A percentile compares a stretch with the other conserved stretches of the same genome.
Evolutionary conservation across 2,888 invertebrate species (phyloP).

Genomic region (Lucinisca nassula): DNA sequence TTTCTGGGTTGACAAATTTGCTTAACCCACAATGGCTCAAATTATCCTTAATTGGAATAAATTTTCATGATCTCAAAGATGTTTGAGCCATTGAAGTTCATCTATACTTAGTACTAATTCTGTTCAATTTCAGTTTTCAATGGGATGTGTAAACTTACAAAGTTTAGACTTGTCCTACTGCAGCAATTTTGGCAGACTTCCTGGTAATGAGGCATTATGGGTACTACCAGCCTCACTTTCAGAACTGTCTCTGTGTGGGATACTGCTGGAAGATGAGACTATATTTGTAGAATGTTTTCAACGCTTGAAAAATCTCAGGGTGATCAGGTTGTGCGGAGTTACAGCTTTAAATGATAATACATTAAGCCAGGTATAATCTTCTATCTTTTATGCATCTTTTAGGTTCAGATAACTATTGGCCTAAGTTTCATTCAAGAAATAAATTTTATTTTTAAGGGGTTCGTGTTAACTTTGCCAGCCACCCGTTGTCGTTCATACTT

Average conservation of each 20-base stretch:
- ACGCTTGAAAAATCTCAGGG: constrained; percentile 75
- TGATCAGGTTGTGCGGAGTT: constrained; percentile 83
- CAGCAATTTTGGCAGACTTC: constrained; percentile 71
- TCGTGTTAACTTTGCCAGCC: too few species aligned
- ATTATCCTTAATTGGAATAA: too few species aligned
- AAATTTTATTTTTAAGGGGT: too few species aligned
- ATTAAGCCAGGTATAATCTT: constrained; percentile 75
- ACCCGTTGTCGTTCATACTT: too few species aligned
- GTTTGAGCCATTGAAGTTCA: too few species aligned
- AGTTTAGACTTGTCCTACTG: constrained; percentile 85
- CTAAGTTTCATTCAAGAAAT: too few species aligned
- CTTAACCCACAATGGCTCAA: too few species aligned
- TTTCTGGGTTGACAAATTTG: too few species aligned
- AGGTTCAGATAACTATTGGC: too few species aligned
- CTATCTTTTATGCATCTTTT: too few species aligned
- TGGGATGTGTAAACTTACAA: constrained; percentile 79
- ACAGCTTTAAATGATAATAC: constrained; percentile 83
- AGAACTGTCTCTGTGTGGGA: constrained; percentile 82
- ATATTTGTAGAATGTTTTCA: constrained; percentile 82
- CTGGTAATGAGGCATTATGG: constrained; percentile 79
- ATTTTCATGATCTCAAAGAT: too few species aligned
- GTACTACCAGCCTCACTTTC: constrained; percentile 80
- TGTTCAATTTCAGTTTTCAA: constrained; percentile 76
- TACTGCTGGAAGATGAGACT: constrained; percentile 78
- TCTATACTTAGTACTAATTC: too few species aligned